These are phyloP conservation scores for Zaprionus lachaisei DNA, from an alignment of 1,140 invertebrate species.

Conservation along the genomic window DNA sequence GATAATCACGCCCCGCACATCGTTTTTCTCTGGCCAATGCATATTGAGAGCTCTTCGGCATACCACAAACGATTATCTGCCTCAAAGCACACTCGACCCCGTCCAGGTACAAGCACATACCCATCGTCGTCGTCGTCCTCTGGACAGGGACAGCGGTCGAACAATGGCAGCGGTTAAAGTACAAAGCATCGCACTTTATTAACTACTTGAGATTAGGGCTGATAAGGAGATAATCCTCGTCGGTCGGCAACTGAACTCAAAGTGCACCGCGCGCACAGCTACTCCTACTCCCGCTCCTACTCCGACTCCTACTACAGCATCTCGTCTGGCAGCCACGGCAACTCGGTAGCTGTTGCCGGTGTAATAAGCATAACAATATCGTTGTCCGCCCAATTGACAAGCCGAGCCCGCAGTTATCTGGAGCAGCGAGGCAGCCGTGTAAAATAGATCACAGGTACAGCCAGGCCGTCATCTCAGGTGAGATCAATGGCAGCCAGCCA, in stretches of 20 bases:
- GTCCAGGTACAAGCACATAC: constrained; percentile 18
- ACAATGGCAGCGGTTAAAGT: constrained; percentile 79
- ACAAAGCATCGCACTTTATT: constrained; percentile 84
- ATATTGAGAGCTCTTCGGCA: constrained; percentile 63
- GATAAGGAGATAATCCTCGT: constrained; percentile 83
- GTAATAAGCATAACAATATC: constrained; percentile 84
- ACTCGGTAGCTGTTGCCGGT: constrained; percentile 75
- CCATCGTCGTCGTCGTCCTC: constrained; percentile 18
- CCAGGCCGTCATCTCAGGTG: constrained; percentile 52
- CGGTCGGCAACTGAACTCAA: constrained; percentile 68
- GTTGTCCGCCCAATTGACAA: constrained; percentile 82
- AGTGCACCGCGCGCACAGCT: constrained; percentile 59
- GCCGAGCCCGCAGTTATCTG: constrained; percentile 56
- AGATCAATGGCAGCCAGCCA: constrained; percentile 78
- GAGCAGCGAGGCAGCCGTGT: constrained; percentile 56
- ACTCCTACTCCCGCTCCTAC: constrained; percentile 22
- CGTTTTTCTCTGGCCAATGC: constrained; percentile 29
- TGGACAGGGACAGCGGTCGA: constrained; percentile 30
- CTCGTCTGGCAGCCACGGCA: not conserved
- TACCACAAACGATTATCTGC: constrained; percentile 83
- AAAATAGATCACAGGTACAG: constrained; percentile 78
- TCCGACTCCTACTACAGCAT: not conserved
- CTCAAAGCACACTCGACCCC: constrained; percentile 65
- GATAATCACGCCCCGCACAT: constrained; percentile 45
- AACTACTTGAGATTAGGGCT: constrained; percentile 84